Conservation (phyloP, 2,797 vertebrate species). For the Rhinichthys osculus region DNA sequence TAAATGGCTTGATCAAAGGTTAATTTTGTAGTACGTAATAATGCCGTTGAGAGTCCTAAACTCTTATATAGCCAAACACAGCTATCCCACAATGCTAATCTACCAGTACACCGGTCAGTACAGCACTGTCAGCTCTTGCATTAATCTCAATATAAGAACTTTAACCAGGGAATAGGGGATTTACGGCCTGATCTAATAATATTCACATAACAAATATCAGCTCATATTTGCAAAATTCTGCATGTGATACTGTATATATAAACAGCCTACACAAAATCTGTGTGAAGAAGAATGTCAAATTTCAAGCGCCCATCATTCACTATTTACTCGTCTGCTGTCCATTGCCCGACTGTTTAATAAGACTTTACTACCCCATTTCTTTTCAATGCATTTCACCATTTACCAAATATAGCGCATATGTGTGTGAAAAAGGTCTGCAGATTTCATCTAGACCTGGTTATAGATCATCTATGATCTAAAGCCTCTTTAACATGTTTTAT, state of each 20-base stretch:
- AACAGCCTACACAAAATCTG: neutral
- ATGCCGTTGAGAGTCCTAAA: neutral
- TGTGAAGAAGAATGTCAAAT: neutral
- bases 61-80: neutral
- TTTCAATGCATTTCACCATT: neutral
- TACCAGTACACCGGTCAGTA: neutral
- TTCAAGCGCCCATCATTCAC: neutral
- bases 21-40: neutral
- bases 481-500: neutral
- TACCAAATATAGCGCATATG: neutral
- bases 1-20: constrained; percentile 5
- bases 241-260: neutral
- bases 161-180: neutral
- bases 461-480: neutral
- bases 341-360: neutral
- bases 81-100: neutral
- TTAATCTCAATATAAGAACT: neutral
- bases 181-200: neutral
- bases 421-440: neutral
- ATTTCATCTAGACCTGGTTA: neutral
- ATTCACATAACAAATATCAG: neutral
- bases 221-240: neutral
- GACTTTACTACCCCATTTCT: neutral
- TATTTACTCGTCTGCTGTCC: neutral
- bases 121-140: neutral